phyloP scores from a whole-genome alignment of 2,113 vertebrate species.

The Oxygymnocypris stewartii region DNA sequence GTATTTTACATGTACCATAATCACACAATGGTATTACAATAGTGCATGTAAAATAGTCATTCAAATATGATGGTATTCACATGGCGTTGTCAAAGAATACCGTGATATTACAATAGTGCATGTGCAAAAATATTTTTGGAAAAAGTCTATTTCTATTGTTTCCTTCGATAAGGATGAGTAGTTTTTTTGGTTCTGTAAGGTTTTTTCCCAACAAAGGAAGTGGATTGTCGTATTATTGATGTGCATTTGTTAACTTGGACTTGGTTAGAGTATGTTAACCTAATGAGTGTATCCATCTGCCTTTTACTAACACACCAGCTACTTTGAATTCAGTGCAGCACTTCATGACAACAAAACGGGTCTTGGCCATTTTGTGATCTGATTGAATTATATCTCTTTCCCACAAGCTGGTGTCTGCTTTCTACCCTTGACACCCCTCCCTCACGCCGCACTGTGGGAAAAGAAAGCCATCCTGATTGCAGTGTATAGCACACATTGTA shows the following conservation, averaged over 20 bases:
- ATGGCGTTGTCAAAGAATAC: not conserved
- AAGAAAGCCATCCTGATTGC: constrained; percentile 55
- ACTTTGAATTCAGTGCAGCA: constrained; percentile 57
- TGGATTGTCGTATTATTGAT: not conserved
- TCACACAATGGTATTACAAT: not conserved
- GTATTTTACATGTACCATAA: not conserved
- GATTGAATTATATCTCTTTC: constrained; percentile 67
- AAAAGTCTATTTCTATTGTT: not conserved
- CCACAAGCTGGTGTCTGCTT: constrained; percentile 65
- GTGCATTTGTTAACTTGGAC: constrained; percentile 24
- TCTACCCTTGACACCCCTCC: constrained; percentile 42
- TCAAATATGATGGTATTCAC: not conserved
- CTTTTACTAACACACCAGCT: constrained; percentile 52
- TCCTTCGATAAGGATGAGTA: too few relatives aligned
- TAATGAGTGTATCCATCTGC: constrained; percentile 47
- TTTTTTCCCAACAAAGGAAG: not conserved
- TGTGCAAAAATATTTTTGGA: not conserved
- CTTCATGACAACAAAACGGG: constrained; percentile 56
- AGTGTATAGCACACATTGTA: constrained; percentile 57
- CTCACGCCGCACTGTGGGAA: constrained; percentile 58
- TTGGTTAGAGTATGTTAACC: constrained; percentile 24
- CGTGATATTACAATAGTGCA: not conserved
- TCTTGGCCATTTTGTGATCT: constrained; percentile 57
- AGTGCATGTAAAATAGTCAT: not conserved
- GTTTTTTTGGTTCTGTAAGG: not conserved